phyloP scores from a whole-genome alignment of 2,113 vertebrate species.

The Paracanthobrama guichenoti region DNA sequence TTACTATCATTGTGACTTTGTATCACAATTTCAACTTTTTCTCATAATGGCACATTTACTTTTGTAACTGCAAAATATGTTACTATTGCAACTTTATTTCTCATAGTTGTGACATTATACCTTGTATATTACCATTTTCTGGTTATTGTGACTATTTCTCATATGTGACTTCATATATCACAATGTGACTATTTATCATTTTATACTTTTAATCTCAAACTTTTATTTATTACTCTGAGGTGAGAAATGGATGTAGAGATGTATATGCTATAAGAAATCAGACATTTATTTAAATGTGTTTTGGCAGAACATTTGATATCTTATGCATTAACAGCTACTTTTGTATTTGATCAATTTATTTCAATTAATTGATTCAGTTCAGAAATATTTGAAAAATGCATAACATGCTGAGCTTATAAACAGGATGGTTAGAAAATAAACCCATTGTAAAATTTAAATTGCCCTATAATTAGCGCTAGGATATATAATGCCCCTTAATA shows the following conservation, averaged over 20 bases:
- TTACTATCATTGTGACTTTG: background rate
- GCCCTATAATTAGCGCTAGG: background rate
- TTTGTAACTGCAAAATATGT: background rate
- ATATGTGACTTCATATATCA: background rate
- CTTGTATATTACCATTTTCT: too few relatives aligned
- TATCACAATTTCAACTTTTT: background rate
- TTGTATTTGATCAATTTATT: background rate
- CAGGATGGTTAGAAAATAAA: background rate
- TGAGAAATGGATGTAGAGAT: background rate
- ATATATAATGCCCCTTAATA: background rate
- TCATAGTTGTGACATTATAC: too few relatives aligned
- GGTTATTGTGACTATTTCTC: too few relatives aligned
- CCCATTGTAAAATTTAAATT: background rate
- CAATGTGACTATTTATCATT: background rate
- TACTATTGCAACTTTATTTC: background rate
- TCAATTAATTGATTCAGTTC: background rate
- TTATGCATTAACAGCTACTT: background rate
- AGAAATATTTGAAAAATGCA: background rate
- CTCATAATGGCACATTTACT: background rate
- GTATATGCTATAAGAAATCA: too few relatives aligned
- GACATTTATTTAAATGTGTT: background rate
- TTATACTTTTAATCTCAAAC: background rate
- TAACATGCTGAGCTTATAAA: background rate
- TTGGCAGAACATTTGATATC: background rate
- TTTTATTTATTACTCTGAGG: background rate